Evolutionary conservation across 2,797 vertebrate species (phyloP).

Genomic region (Amniataba percoides): DNA sequence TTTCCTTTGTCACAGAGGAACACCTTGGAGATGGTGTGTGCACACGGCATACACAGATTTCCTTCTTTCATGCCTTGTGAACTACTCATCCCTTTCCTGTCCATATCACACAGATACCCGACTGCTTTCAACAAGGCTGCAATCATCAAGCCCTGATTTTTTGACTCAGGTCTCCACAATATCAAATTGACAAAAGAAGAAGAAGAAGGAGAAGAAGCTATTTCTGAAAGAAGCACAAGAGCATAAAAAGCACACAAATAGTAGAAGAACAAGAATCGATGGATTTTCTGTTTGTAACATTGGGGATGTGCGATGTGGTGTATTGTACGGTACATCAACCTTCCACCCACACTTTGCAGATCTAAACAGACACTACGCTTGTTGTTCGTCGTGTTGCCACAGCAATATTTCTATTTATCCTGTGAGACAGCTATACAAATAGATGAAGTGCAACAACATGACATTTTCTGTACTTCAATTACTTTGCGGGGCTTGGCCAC

Average conservation of each 20-base stretch:
- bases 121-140: conserved; percentile 51
- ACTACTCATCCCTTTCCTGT: conserved; percentile 62
- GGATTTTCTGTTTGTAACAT: conserved; percentile 65
- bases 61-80: conserved; percentile 59
- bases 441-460: conserved; percentile 91
- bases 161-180: conserved; percentile 60
- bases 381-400: conserved; percentile 82
- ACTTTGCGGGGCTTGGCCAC: conserved; percentile 91
- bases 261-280: conserved; percentile 65
- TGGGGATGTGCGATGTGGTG: conserved; percentile 55
- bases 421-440: conserved; percentile 89
- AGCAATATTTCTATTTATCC: conserved; percentile 90
- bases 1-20: conserved; percentile 61
- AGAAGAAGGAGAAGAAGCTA: conserved; percentile 48
- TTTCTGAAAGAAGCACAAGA: conserved; percentile 63
- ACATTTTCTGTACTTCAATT: conserved; percentile 94
- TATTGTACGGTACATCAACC: conserved; percentile 68
- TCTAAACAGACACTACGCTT: conserved; percentile 77
- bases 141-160: conserved; percentile 61
- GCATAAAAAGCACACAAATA: conserved; percentile 65
- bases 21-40: conserved; percentile 45
- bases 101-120: conserved; percentile 58
- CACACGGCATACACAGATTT: conserved; percentile 48
- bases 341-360: conserved; percentile 78
- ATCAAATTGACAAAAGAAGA: conserved; percentile 62